Evolutionary conservation across 1,140 invertebrate species (phyloP), one percentile per base, ranked within the genome.

Genomic region (Aculops lycopersici): DNA sequence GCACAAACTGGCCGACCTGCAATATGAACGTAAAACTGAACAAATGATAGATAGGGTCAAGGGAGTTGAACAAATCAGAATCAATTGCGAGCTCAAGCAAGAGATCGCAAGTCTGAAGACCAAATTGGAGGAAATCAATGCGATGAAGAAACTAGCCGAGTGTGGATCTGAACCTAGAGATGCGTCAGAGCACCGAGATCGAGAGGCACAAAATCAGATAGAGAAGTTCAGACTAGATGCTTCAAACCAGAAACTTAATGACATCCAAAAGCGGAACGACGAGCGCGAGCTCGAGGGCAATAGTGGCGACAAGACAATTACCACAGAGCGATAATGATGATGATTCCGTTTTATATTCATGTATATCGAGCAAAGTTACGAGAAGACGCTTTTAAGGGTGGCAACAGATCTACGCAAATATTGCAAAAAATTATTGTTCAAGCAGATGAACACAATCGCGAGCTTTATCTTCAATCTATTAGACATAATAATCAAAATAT

Each of bases 91-190:
- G 57, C 63, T 95, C 14, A 77, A 72, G 45, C 83, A 88, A 49
- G 80, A 81, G 59, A 81, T 94, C 43, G 86, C 83, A 5, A 67
- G 77, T 50, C 65, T 92, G 42, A 83, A 94, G 61, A 66, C 79
- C 43, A 83, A 83, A 79, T 83, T 79, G 56, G 76, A 83, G 57
- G 79, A 86, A 58, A 72, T 84, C 65, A 62, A 77, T 3, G 72
- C 78, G 3, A 76, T 81, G 55, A 74, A 76, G 18, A 76, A 83
- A 55, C 61, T 90, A 21, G 73, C 74, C 43, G 74, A 79, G 49
- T 74, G 71, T 42, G 75, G 78, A 43, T 66, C 71, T 51, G 55
- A 52, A 36, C 67, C 72, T 51, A 52, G 51, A 20, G 56, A 52
- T 20, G 72, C 79, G 15, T 66, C 76, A 38, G 78, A 84, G 50